Percentiles rank a stretch among this genome's conserved stretches.
phyloP scores from a whole-genome alignment of 2,797 vertebrate species.

The Manis javanica region DNA sequence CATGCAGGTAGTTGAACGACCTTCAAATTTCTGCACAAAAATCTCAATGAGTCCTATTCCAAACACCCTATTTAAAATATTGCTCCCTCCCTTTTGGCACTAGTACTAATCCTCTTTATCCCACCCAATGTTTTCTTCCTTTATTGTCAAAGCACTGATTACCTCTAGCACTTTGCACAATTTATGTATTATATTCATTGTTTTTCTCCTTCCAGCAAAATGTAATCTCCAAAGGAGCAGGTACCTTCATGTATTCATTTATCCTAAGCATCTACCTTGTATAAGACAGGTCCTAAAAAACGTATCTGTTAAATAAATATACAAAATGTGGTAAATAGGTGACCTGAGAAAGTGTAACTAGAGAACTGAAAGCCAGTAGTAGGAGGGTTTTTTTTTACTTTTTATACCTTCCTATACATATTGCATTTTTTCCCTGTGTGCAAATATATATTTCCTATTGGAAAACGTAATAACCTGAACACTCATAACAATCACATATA shows the following conservation, averaged over 20 bases:
- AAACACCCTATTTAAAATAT: not conserved
- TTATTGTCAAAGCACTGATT: not conserved
- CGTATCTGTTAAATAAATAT: constrained; percentile 3
- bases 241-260: not conserved
- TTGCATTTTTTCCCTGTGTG: not conserved
- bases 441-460: not conserved
- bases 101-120: not conserved
- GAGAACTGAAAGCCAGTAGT: not conserved
- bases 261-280: not conserved
- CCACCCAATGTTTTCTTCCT: not conserved
- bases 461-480: not conserved
- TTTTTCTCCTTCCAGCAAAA: not conserved
- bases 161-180: not conserved
- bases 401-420: not conserved
- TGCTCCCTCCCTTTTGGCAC: not conserved
- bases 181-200: not conserved
- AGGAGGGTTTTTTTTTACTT: not conserved
- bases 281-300: not conserved
- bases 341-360: not conserved
- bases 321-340: not conserved
- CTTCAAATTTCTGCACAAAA: not conserved
- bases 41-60: not conserved
- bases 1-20: no score
- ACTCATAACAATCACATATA: not conserved
- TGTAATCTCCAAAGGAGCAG: not conserved